A percentile compares a stretch with the other conserved stretches of the same genome.
These are phyloP conservation scores for Centruroides sculpturatus DNA, from an alignment of 1,140 invertebrate species.

Conservation along the genomic window DNA sequence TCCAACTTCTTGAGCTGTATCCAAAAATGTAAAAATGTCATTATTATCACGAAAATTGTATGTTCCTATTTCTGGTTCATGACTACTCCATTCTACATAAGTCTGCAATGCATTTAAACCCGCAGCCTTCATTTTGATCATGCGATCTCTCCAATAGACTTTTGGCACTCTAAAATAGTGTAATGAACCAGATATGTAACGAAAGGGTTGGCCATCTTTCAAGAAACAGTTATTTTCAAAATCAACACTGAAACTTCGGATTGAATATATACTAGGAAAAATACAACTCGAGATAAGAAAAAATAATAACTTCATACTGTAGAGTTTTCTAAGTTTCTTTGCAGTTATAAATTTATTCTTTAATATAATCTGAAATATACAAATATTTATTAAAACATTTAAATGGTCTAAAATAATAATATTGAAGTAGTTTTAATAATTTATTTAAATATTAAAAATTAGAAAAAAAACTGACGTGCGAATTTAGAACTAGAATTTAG, in stretches of 20 bases:
- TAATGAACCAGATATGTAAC: slow-evolving; percentile 37
- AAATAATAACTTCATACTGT: no score
- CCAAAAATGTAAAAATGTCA: slow-evolving; percentile 30
- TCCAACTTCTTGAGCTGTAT: slow-evolving; percentile 29
- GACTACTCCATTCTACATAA: slow-evolving; percentile 37
- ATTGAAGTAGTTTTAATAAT: no score
- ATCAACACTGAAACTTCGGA: slow-evolving; percentile 29
- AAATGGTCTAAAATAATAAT: no score
- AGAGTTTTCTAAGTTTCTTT: no score
- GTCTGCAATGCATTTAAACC: slow-evolving; percentile 38
- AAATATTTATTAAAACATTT: no score
- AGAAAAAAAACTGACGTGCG: no score
- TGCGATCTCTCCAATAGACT: slow-evolving; percentile 34
- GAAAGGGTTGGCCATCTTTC: slow-evolving; percentile 36
- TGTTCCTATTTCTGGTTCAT: slow-evolving; percentile 26
- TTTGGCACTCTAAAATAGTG: slow-evolving; percentile 37
- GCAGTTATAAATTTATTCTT: no score
- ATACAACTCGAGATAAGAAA: no score
- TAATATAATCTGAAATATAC: no score
- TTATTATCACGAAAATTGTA: slow-evolving; percentile 9
- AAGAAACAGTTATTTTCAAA: slow-evolving; percentile 32
- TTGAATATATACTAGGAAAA: no score
- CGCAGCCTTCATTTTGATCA: slow-evolving; percentile 31
- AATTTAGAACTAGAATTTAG: no score
- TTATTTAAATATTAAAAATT: no score